Percentiles rank a stretch among this genome's conserved stretches.
Evolutionary conservation across 2,113 vertebrate species (phyloP).

Genomic region (Cyanoramphus novaezelandiae): DNA sequence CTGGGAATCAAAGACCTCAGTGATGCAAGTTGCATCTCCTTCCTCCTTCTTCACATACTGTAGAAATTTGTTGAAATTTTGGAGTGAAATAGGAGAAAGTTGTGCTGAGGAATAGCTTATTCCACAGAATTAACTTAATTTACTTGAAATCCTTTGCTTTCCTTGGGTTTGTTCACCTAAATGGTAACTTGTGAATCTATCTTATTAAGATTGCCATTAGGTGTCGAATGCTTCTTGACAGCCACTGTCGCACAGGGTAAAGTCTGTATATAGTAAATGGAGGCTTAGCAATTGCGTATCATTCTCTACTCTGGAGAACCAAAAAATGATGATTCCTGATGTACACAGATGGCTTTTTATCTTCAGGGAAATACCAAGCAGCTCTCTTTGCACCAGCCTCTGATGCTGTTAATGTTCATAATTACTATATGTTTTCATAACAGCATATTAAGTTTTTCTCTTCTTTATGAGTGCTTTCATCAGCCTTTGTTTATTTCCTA

Average conservation of each 20-base stretch:
- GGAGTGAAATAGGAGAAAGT: not conserved
- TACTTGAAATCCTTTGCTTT: not conserved
- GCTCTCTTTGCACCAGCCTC: conserved; percentile 35
- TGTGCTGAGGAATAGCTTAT: not conserved
- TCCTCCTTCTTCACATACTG: not conserved
- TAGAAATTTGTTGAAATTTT: not conserved
- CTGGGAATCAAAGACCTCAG: not conserved
- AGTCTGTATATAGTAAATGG: not conserved
- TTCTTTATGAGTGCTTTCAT: conserved; percentile 55
- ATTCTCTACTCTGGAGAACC: not conserved
- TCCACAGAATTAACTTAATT: not conserved
- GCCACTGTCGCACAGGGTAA: not conserved
- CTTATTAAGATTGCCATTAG: not conserved
- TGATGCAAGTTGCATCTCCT: not conserved
- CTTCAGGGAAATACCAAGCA: conserved; percentile 45
- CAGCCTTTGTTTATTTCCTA: conserved; percentile 45
- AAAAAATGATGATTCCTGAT: conserved; percentile 33
- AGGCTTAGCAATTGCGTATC: not conserved
- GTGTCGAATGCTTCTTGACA: not conserved
- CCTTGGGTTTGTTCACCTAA: not conserved
- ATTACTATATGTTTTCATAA: conserved; percentile 62
- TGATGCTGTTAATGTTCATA: conserved; percentile 56
- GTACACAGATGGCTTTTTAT: conserved; percentile 55
- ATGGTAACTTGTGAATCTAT: not conserved
- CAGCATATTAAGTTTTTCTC: conserved; percentile 35